phyloP scores from a whole-genome alignment of 2,888 invertebrate genomes.

The Synanthedon andrenaeformis region DNA sequence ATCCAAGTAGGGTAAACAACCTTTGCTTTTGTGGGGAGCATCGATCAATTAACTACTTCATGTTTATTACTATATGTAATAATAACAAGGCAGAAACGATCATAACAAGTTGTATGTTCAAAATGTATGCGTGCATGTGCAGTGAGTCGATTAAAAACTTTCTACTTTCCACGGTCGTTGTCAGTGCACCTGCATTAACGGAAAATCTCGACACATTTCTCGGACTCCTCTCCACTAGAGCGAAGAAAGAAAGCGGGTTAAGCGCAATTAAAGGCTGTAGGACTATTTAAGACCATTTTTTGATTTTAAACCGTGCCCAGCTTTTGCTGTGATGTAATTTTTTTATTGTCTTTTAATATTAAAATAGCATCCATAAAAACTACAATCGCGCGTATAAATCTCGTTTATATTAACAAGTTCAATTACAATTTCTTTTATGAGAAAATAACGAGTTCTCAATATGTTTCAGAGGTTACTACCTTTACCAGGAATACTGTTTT shows the following conservation, averaged over 20 bases:
- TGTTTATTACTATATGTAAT: conserved; percentile 18
- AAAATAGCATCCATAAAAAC: too few relatives aligned
- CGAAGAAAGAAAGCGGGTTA: conserved; percentile 55
- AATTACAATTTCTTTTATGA: too few relatives aligned
- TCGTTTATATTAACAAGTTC: too few relatives aligned
- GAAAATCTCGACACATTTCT: conserved; percentile 63
- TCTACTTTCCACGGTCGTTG: conserved; percentile 62
- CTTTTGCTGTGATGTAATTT: too few relatives aligned
- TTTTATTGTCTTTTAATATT: too few relatives aligned
- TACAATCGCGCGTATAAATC: too few relatives aligned
- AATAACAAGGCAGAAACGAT: conserved; percentile 35
- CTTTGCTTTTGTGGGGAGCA: neutral
- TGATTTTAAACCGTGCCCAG: too few relatives aligned
- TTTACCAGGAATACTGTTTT: too few relatives aligned
- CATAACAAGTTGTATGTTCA: conserved; percentile 26
- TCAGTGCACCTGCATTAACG: conserved; percentile 51
- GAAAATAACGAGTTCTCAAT: too few relatives aligned
- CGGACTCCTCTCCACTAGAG: conserved; percentile 55
- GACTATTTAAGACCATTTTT: conserved; percentile 25
- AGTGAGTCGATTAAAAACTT: conserved; percentile 62
- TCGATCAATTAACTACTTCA: neutral
- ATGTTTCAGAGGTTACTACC: too few relatives aligned
- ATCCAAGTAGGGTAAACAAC: neutral
- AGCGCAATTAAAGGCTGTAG: conserved; percentile 11
- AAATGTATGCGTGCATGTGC: conserved; percentile 58